phyloP scores from a whole-genome alignment of 2,797 vertebrate species.

The Helicolenus hilgendorfi region DNA sequence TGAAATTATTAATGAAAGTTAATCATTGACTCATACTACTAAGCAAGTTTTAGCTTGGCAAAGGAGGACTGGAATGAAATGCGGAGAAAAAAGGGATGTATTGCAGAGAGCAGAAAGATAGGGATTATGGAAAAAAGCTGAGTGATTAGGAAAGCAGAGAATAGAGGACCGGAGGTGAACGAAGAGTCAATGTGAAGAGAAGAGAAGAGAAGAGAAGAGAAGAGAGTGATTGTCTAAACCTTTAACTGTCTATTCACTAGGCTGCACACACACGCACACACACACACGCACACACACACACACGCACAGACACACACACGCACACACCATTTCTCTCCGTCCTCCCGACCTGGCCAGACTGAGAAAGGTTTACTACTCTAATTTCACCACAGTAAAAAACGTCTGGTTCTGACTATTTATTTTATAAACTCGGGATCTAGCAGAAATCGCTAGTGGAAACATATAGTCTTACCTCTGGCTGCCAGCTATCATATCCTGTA shows the following conservation, averaged over 20 bases:
- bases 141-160: conserved; percentile 61
- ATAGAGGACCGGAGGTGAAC: conserved; percentile 34
- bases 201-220: conserved; percentile 7
- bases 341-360: conserved; percentile 39
- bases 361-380: conserved; percentile 68
- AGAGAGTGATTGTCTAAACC: conserved; percentile 14
- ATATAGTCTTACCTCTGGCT: conserved; percentile 73
- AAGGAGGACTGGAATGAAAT: conserved; percentile 10
- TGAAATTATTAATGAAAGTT: background rate
- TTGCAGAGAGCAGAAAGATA: conserved; percentile 3
- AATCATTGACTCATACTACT: background rate
- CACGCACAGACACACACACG: background rate
- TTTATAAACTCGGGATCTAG: conserved; percentile 72
- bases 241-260: conserved; percentile 13
- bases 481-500: conserved; percentile 78
- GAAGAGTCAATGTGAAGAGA: conserved; percentile 35
- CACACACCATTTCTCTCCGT: background rate
- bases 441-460: conserved; percentile 67
- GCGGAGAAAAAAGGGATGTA: background rate
- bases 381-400: conserved; percentile 65
- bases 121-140: conserved; percentile 16
- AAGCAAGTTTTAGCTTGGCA: background rate
- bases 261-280: background rate
- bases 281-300: background rate
- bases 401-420: conserved; percentile 71